Conservation (phyloP, 2,113 vertebrate species). For the Thermophis baileyi region DNA sequence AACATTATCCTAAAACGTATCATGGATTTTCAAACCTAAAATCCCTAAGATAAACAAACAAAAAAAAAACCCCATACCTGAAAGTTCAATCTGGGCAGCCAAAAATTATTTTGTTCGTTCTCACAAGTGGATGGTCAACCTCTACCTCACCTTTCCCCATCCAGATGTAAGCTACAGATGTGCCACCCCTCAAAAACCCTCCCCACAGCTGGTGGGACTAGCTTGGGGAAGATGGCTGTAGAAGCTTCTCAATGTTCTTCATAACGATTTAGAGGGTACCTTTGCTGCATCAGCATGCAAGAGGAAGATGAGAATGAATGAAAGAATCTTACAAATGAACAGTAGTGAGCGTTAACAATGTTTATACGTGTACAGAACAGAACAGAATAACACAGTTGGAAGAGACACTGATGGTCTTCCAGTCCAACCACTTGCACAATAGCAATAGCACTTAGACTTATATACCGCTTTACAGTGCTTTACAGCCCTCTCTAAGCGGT, state of each 20-base stretch:
- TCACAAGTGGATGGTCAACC: neutral
- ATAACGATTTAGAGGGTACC: neutral
- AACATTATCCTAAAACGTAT: neutral
- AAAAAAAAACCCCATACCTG: neutral
- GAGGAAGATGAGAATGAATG: neutral
- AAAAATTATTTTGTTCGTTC: neutral
- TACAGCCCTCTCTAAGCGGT: too few relatives aligned
- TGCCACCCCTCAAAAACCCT: neutral
- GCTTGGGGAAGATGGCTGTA: neutral
- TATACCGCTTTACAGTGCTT: too few relatives aligned
- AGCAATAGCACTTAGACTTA: too few relatives aligned
- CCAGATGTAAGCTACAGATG: neutral
- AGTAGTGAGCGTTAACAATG: neutral
- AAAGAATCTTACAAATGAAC: neutral
- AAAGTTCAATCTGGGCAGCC: neutral
- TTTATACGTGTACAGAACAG: neutral
- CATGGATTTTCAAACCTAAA: neutral
- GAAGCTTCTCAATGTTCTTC: neutral
- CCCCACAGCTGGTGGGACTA: neutral
- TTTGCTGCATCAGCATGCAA: neutral
- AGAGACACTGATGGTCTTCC: too few relatives aligned
- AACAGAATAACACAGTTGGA: too few relatives aligned
- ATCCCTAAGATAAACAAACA: neutral
- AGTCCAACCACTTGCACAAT: too few relatives aligned
- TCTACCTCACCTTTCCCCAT: neutral